Conservation (phyloP, 2,113 vertebrate genomes). For the Lagopus leucura region DNA sequence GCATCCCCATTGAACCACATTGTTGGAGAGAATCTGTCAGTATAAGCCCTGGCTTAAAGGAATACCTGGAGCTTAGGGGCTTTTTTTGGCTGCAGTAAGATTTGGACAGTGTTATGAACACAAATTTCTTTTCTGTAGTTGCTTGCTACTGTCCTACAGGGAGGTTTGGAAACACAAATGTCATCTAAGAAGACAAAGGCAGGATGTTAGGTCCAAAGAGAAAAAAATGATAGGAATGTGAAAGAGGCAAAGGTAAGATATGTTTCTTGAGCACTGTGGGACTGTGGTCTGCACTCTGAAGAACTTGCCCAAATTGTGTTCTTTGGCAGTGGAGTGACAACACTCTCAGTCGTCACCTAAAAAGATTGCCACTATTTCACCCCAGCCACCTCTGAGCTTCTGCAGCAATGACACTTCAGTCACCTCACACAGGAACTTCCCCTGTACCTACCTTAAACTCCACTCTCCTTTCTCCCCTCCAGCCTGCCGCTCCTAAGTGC, state of each 20-base stretch:
- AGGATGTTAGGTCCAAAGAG: background rate
- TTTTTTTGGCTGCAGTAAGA: background rate
- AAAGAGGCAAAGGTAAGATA: background rate
- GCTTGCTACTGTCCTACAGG: background rate
- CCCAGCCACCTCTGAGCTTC: background rate
- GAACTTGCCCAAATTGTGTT: background rate
- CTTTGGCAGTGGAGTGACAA: background rate
- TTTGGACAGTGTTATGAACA: background rate
- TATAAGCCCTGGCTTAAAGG: background rate
- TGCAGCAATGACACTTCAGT: background rate
- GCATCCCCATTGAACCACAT: background rate
- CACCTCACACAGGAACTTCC: background rate
- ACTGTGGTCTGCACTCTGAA: background rate
- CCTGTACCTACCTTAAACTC: background rate
- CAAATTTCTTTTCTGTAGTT: background rate
- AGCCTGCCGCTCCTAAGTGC: background rate
- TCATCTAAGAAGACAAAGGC: background rate
- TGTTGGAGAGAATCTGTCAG: background rate
- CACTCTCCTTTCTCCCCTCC: background rate
- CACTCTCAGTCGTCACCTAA: background rate
- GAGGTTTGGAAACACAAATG: background rate
- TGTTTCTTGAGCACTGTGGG: background rate
- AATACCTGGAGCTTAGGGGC: background rate
- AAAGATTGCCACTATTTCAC: background rate
- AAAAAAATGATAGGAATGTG: background rate